Conservation (phyloP, 2,888 invertebrate genomes). For the Caradrina kadenii region DNA sequence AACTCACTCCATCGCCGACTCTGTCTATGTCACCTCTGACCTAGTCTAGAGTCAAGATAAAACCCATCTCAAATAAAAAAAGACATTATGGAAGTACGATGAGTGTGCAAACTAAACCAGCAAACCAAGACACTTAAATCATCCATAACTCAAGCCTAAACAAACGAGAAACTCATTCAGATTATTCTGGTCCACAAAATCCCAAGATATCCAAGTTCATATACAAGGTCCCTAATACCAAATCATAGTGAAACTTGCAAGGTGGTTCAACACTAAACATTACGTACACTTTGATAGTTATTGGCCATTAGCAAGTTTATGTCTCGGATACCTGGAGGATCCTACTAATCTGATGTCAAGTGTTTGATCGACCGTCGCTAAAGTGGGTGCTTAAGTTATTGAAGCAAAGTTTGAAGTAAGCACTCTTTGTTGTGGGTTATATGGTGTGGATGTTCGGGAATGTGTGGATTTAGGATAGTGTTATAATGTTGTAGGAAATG, state of each 20-base stretch:
- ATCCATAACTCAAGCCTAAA: slow-evolving; percentile 25
- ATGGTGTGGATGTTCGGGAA: background rate
- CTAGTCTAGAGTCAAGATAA: too few species aligned
- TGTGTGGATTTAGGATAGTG: slow-evolving; percentile 33
- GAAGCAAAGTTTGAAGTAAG: slow-evolving; percentile 30
- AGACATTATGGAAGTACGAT: too few species aligned
- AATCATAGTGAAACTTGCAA: slow-evolving; percentile 54
- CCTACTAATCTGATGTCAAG: slow-evolving; percentile 58
- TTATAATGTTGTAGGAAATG: too few species aligned
- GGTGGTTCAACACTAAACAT: slow-evolving; percentile 43
- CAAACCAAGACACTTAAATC: slow-evolving; percentile 1
- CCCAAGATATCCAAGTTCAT: slow-evolving; percentile 14
- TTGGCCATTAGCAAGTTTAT: slow-evolving; percentile 63
- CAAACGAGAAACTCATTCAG: slow-evolving; percentile 15
- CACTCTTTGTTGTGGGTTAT: slow-evolving; percentile 40
- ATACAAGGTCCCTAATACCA: slow-evolving; percentile 26
- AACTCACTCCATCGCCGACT: too few species aligned
- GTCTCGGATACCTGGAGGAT: slow-evolving; percentile 52
- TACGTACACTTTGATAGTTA: slow-evolving; percentile 57
- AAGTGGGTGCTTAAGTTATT: slow-evolving; percentile 52
- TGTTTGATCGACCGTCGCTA: slow-evolving; percentile 50
- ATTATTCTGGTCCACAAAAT: background rate
- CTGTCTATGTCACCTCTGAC: too few species aligned
- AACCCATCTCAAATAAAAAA: too few species aligned
- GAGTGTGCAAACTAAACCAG: background rate